Evolutionary conservation across 2,888 invertebrate species (phyloP).

Genomic region (Chaetoderma sp.): DNA sequence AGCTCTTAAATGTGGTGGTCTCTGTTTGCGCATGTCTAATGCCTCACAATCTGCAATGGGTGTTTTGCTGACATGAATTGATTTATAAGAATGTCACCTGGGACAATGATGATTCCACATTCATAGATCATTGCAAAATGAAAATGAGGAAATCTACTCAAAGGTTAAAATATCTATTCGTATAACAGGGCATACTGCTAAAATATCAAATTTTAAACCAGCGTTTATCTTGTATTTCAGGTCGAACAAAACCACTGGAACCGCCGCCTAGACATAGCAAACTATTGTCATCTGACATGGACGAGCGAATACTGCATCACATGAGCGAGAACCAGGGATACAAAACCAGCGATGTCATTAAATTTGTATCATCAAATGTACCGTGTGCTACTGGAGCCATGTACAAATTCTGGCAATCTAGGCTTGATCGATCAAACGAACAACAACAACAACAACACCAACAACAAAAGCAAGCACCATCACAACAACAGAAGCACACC

Average conservation of each 20-base stretch:
- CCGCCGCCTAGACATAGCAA: conserved; percentile 60
- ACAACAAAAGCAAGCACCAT: no score
- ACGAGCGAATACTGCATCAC: conserved; percentile 57
- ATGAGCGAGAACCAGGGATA: conserved; percentile 62
- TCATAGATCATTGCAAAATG: no score
- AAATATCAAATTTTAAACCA: background rate
- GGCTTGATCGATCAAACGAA: conserved; percentile 38
- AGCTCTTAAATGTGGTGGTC: no score
- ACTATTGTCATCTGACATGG: conserved; percentile 52
- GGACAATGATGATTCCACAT: no score
- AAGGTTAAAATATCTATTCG: background rate
- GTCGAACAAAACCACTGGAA: conserved; percentile 44
- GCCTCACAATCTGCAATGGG: no score
- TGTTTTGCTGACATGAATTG: no score
- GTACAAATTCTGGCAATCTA: conserved; percentile 56
- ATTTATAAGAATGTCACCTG: no score
- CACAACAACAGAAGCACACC: no score
- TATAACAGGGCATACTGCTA: background rate
- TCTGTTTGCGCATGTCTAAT: no score
- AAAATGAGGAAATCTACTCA: background rate
- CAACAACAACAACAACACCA: conserved; percentile 34
- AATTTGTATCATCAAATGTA: conserved; percentile 59
- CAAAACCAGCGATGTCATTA: conserved; percentile 57
- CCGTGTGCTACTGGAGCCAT: conserved; percentile 61
- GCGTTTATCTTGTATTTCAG: conserved; percentile 34